Evolutionary conservation across 2,113 vertebrate genomes (phyloP), one percentile per base, ranked within the genome.

Genomic region (Terrapene triunguis): DNA sequence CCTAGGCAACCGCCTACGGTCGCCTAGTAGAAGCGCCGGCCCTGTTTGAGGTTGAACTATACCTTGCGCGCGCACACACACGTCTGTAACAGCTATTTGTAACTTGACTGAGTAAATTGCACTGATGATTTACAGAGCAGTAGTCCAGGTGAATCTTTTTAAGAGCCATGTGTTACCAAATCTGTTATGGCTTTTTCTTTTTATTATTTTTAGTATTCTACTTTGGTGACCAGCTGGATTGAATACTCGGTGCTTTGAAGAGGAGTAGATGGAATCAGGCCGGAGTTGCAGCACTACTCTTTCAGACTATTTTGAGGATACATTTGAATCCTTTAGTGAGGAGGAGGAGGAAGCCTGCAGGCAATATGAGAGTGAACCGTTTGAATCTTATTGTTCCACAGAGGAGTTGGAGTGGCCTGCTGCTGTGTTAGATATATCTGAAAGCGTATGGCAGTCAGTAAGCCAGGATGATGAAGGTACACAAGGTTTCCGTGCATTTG

Each of bases 311-410:
- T 79, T 87, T 44, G 94, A 84, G 78, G 95, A 86, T 32, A 88
- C 94, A 5, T 97, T 95, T 92, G 93, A 95, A 22, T 57, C 93
- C 47, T 53, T 87, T 72, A 94, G 89, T 0, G 38, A 95, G 82
- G 91, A 95, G 21, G 91, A 93, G n/a, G 89, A 44, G 55, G 90
- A 47, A 80, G 35, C 59, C 42, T 78, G 22, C 47, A 69, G n/a
- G 29, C 72, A 82, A 50, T 32, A 57, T 57, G 90, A 90, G 79
- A 89, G 65, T 0, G 1, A 96, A 53, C 57, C 50, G 2, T 83
- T 94, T 80, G 83, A 59, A 32, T 88, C 6, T 0, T 84, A 27
- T 8, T 72, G 78, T 85, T 94, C 86, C 55, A 5, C 35, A 25
- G 89, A 94, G 82, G 87, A 72, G 54, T 78, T 48, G 16, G 89